Evolutionary conservation across 2,888 invertebrate genomes (phyloP).

Genomic region (Axea sp.): DNA sequence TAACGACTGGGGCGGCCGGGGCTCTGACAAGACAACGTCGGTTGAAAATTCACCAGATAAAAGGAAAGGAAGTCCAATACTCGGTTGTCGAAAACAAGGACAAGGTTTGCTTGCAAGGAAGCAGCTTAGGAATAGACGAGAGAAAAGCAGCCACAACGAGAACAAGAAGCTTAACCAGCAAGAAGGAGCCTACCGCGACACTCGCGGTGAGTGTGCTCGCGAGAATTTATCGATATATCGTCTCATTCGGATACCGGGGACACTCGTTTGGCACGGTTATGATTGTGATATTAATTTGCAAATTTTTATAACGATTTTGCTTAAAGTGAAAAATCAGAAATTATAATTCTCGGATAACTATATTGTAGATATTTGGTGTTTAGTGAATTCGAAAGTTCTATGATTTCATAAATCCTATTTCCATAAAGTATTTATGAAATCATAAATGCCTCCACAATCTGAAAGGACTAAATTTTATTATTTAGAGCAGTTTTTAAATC

Average conservation of each 20-base stretch:
- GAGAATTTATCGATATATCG: conserved; percentile 53
- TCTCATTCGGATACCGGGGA: conserved; percentile 46
- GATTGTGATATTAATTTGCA: not conserved
- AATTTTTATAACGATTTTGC: not conserved
- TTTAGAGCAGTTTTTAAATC: too few species aligned
- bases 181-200: conserved; percentile 68
- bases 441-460: too few species aligned
- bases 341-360: too few species aligned
- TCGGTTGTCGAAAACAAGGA: conserved; percentile 69
- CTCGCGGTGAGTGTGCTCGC: conserved; percentile 73
- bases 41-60: conserved; percentile 67
- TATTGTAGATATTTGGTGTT: too few species aligned
- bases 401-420: too few species aligned
- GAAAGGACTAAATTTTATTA: too few species aligned
- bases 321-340: too few species aligned
- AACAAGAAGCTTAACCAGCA: conserved; percentile 63
- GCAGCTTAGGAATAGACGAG: conserved; percentile 70
- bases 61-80: conserved; percentile 67
- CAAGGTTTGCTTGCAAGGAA: conserved; percentile 66
- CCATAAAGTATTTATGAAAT: too few species aligned
- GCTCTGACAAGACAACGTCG: conserved; percentile 64
- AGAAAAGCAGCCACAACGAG: conserved; percentile 64
- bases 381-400: too few species aligned
- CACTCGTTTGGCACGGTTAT: conserved; percentile 13
- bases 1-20: conserved; percentile 78